Conservation (phyloP, 2,113 vertebrate genomes). For the Lasiurus borealis region DNA sequence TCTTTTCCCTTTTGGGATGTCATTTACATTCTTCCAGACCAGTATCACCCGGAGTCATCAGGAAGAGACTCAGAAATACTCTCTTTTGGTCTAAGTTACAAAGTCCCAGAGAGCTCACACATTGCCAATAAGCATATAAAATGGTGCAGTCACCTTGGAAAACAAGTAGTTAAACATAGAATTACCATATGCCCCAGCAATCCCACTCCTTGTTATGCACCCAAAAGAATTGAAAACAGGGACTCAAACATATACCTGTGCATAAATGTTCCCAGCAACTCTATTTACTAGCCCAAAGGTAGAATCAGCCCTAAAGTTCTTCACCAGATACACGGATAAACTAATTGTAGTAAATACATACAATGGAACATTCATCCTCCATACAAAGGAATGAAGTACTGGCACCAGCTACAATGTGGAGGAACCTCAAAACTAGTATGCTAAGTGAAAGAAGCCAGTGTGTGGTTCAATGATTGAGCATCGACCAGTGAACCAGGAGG, state of each 20-base stretch:
- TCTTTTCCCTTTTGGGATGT: not conserved
- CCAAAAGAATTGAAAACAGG: slow-evolving; percentile 17
- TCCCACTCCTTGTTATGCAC: not conserved
- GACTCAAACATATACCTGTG: not conserved
- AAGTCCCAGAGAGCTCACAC: not conserved
- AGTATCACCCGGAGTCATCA: not conserved
- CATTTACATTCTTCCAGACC: not conserved
- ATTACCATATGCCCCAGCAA: not conserved
- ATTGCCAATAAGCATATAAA: not conserved
- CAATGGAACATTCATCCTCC: not conserved
- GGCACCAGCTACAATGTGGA: not conserved
- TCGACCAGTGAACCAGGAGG: too few species aligned
- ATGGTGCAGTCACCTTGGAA: not conserved
- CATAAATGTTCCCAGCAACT: not conserved
- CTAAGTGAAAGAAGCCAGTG: not conserved
- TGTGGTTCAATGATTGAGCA: too few species aligned
- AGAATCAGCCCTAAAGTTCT: not conserved
- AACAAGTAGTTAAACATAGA: not conserved
- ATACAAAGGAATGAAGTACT: not conserved
- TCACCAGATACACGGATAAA: not conserved
- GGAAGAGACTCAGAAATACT: not conserved
- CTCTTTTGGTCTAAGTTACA: not conserved
- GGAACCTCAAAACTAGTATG: not conserved
- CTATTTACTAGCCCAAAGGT: not conserved
- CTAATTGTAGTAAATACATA: not conserved